Percentiles rank a stretch among this genome's conserved stretches.
Conservation (phyloP, 2,888 invertebrate species). For the Trissolcus brochymenae region DNA sequence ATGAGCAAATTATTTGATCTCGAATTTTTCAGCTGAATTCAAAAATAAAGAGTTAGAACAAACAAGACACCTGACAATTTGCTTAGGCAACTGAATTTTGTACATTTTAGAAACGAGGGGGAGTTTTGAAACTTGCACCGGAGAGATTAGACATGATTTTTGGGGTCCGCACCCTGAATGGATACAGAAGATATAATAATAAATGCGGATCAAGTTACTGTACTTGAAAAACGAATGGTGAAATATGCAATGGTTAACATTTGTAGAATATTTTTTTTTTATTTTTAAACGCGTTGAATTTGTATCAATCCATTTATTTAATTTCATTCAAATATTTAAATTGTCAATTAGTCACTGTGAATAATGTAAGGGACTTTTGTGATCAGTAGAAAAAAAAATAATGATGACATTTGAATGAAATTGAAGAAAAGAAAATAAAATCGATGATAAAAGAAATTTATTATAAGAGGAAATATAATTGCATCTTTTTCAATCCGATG, state of each 20-base stretch:
- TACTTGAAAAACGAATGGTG: conserved; percentile 13
- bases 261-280: not conserved
- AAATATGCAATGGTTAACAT: not conserved
- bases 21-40: too few species aligned
- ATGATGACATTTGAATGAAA: not conserved
- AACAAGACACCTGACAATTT: too few species aligned
- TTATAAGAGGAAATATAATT: conserved; percentile 25
- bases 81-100: too few species aligned
- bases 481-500: conserved; percentile 18
- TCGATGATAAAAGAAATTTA: not conserved
- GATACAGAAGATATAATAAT: conserved; percentile 4
- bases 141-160: conserved; percentile 33
- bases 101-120: not conserved
- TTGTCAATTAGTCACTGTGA: not conserved
- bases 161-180: not conserved
- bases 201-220: conserved; percentile 12
- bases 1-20: too few species aligned
- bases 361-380: not conserved
- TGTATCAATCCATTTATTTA: not conserved
- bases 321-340: not conserved
- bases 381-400: too few species aligned
- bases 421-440: not conserved
- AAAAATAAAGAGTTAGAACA: too few species aligned
- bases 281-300: not conserved
- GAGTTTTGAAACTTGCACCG: not conserved